Evolutionary conservation across 64 coral and sea anemone species (phyloP).

Genomic region (Platygyra sinensis): DNA sequence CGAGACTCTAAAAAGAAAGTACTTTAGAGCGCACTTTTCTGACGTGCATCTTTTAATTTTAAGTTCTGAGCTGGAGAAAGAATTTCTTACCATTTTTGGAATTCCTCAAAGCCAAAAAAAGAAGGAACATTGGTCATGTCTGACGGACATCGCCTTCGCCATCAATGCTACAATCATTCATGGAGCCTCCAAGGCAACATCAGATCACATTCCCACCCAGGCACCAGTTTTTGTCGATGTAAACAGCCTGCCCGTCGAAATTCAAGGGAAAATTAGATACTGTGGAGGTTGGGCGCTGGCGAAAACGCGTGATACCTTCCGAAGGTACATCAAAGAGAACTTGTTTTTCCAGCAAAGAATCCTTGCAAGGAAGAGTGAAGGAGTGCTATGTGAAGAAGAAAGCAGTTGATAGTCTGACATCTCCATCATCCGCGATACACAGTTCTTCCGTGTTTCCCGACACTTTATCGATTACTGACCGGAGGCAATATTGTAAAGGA

Average conservation of each 20-base stretch:
- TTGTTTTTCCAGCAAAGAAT: slow-evolving; percentile 16
- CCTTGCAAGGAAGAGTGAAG: neutral
- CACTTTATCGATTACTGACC: slow-evolving; percentile 4
- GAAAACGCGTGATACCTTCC: neutral
- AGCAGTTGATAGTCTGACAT: too few species aligned
- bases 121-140: too few species aligned
- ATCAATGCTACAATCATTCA: neutral
- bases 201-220: too few species aligned
- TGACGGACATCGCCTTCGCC: neutral
- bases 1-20: too few species aligned
- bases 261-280: slow-evolving; percentile 35
- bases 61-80: too few species aligned
- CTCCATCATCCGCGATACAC: neutral
- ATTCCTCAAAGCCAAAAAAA: too few species aligned
- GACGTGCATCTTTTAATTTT: too few species aligned
- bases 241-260: neutral
- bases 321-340: slow-evolving; percentile 9
- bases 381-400: neutral
- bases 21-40: too few species aligned
- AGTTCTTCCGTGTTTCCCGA: slow-evolving; percentile 8
- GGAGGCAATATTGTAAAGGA: slow-evolving; percentile 28
- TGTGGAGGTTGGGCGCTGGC: slow-evolving; percentile 38
- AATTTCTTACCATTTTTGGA: too few species aligned
- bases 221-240: neutral
- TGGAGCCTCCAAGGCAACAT: too few species aligned